A percentile compares a stretch with the other conserved stretches of the same genome.
Conservation (phyloP, 35 echinoderm and acorn worm genomes). For the Apostichopus californicus region DNA sequence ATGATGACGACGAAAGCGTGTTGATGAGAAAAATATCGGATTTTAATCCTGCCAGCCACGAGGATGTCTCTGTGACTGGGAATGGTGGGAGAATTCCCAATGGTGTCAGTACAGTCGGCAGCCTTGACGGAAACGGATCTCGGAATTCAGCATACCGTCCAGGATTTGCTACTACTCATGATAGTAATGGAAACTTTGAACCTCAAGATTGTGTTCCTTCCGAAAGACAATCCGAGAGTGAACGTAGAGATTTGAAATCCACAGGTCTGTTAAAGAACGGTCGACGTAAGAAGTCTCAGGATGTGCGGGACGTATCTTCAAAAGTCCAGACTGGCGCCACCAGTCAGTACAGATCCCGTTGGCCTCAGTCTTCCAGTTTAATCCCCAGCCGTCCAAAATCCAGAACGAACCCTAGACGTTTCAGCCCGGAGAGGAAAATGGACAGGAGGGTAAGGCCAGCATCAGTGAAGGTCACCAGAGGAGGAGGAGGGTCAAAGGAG, state of each 20-base stretch:
- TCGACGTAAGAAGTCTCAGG: not conserved
- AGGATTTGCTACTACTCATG: not conserved
- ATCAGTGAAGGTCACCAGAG: slow-evolving; percentile 29
- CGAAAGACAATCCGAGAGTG: not conserved
- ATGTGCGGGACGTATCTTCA: not conserved
- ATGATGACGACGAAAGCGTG: slow-evolving; percentile 60
- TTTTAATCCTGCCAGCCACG: slow-evolving; percentile 30
- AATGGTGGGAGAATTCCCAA: not conserved
- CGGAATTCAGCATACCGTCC: not conserved
- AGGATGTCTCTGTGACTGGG: not conserved
- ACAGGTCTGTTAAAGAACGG: not conserved
- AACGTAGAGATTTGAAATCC: not conserved
- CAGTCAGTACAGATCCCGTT: slow-evolving; percentile 39
- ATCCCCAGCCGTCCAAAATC: not conserved
- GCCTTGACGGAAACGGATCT: not conserved
- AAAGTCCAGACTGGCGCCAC: not conserved
- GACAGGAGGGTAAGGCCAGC: slow-evolving; percentile 40
- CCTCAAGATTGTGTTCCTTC: not conserved
- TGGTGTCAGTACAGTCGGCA: not conserved
- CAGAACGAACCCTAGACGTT: not conserved
- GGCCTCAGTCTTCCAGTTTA: slow-evolving; percentile 37
- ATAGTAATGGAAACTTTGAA: not conserved
- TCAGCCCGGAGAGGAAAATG: not conserved
- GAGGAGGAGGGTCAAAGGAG: not conserved
- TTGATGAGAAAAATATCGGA: slow-evolving; percentile 66